Conservation (phyloP, 2,113 vertebrate genomes). For the Halichoeres trimaculatus region DNA sequence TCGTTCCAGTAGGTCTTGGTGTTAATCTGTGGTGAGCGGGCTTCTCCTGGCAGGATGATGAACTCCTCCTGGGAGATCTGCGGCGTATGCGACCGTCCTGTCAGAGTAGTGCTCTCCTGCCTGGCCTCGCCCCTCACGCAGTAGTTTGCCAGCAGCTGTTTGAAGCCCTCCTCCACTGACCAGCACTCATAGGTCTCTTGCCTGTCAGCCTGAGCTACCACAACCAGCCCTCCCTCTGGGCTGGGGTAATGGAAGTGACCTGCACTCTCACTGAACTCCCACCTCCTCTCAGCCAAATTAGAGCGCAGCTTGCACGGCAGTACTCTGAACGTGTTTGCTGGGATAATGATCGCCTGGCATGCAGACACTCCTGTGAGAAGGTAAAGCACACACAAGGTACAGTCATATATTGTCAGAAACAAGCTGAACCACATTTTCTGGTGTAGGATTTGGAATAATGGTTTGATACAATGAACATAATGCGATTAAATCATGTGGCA, state of each 20-base stretch:
- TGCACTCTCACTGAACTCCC: conserved; percentile 82
- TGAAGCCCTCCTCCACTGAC: conserved; percentile 91
- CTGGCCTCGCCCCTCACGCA: conserved; percentile 81
- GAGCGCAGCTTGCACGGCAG: conserved; percentile 90
- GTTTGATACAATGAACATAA: background rate
- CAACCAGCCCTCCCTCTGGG: conserved; percentile 88
- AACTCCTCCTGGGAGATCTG: conserved; percentile 65
- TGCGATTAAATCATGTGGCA: conserved; percentile 9
- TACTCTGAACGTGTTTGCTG: conserved; percentile 86
- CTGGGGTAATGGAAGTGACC: conserved; percentile 87
- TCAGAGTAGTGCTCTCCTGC: conserved; percentile 76
- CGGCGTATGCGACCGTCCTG: conserved; percentile 79
- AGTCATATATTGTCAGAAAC: conserved; percentile 34
- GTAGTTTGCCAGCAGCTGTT: conserved; percentile 92
- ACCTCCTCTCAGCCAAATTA: conserved; percentile 89
- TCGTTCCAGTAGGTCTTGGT: conserved; percentile 94
- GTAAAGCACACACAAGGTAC: background rate
- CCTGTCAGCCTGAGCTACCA: conserved; percentile 86
- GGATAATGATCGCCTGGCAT: conserved; percentile 86
- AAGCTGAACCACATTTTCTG: background rate
- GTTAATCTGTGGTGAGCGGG: conserved; percentile 75
- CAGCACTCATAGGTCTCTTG: conserved; percentile 92
- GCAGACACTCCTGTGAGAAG: conserved; percentile 69
- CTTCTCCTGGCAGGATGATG: conserved; percentile 78
- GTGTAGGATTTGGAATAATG: conserved; percentile 20